Base-by-base conservation (phyloP, 2,888 invertebrate genomes). In the Tubulanus polymorphus region DNA sequence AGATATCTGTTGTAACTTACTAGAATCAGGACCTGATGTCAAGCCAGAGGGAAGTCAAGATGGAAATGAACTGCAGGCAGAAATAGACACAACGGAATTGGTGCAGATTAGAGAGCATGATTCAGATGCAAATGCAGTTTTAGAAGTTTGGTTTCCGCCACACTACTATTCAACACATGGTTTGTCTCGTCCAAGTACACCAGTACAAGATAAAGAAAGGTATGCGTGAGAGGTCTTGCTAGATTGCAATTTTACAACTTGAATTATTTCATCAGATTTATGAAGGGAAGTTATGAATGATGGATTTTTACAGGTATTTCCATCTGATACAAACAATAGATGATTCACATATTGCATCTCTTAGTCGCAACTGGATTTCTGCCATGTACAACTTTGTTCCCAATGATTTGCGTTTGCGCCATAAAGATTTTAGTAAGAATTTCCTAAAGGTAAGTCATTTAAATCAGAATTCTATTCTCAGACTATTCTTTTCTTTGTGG, bases 161-260 rank as follows among this genome's bases (percentile, higher is more conserved):
- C 76, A 65, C 62, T 74, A 71, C 54, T 66, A 58, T 62, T 76
- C 76, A 12, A 78, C 78, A 3, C 65, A 68, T 51, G 78, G 78
- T 3, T 62, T 78, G 30, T 72, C 76, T 1, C 64, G 78, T 20
- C 72, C 78, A 0, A 66, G 67, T 46, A 68, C 74, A 1, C 78
- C 76, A 1, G 54, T 56, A 3, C 58, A 69, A 5, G 65, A 75
- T 55, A 61, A 51, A 48, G 53, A 56, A 28, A 70, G 73, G 75
- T 74, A 52, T 8, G n/a, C 8, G 20, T 46, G 2, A 37, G n/a
- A n/a, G n/a, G n/a, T n/a, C n/a, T n/a, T n/a, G n/a, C n/a, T n/a
- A n/a, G n/a, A n/a, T n/a, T n/a, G n/a, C n/a, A n/a, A 27, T 20
- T 20, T 23, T 3, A 28, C 25, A 6, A 26, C n/a, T n/a, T n/a